Conservation (phyloP, 2,113 vertebrate genomes). For the Paedocypris sp. region DNA sequence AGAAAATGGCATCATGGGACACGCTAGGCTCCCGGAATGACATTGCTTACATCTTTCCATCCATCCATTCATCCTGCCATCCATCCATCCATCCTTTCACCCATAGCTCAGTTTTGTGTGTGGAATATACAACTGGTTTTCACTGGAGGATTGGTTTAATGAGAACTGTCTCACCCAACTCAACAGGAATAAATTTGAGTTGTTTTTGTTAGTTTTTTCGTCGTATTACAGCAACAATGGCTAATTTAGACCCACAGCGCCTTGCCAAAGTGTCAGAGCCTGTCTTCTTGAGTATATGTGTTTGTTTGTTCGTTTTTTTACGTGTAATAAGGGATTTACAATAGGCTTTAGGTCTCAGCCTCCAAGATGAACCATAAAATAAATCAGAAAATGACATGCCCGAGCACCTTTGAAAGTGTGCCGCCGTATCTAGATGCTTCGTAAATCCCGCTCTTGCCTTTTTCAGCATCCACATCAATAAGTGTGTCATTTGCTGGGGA, state of each 20-base stretch:
- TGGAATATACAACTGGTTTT: slow-evolving; percentile 6
- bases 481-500: slow-evolving; percentile 21
- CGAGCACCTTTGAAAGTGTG: background rate
- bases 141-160: slow-evolving; percentile 8
- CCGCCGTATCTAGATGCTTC: background rate
- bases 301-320: slow-evolving; percentile 1
- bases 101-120: background rate
- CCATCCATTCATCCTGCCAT: slow-evolving; percentile 25
- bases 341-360: slow-evolving; percentile 6
- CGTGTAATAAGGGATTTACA: background rate
- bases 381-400: slow-evolving; percentile 9
- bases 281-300: background rate
- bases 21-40: slow-evolving; percentile 1
- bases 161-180: background rate
- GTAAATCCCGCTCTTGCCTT: background rate
- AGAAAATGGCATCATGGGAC: slow-evolving; percentile 14
- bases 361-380: slow-evolving; percentile 9
- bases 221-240: background rate
- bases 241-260: background rate
- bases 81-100: background rate
- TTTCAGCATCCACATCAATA: slow-evolving; percentile 10
- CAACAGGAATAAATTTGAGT: slow-evolving; percentile 15
- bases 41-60: slow-evolving; percentile 20
- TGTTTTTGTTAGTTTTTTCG: background rate
- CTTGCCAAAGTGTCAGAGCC: background rate